Evolutionary conservation across 2,797 vertebrate species (phyloP).

Genomic region (Paramormyrops hopkinsi): DNA sequence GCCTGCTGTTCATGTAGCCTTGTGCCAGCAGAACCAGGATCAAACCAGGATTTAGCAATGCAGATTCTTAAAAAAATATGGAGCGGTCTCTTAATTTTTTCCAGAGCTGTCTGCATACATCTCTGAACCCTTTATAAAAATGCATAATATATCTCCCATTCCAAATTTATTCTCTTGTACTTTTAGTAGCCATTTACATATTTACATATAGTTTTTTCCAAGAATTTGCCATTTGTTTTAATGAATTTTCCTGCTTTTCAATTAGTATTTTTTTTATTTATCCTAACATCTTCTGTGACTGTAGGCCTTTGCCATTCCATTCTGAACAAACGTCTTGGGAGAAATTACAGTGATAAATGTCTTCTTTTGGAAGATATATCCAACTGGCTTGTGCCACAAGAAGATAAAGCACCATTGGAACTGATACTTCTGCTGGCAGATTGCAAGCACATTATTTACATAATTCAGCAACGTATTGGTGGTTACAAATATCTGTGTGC

Average conservation of each 20-base stretch:
- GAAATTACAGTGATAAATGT: conserved; percentile 1
- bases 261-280: not conserved
- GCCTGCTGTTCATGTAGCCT: not conserved
- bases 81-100: not conserved
- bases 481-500: conserved; percentile 1
- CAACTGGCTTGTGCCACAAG: not conserved
- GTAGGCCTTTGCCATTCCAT: not conserved
- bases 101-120: not conserved
- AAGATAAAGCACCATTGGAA: not conserved
- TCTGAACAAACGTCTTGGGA: conserved; percentile 18
- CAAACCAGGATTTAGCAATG: not conserved
- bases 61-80: not conserved
- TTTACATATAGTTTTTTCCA: not conserved
- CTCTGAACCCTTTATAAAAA: not conserved
- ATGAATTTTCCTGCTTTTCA: not conserved
- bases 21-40: not conserved
- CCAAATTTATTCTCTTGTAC: not conserved
- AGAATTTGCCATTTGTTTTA: not conserved
- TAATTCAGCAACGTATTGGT: conserved; percentile 4
- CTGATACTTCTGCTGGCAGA: not conserved
- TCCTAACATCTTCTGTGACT: not conserved
- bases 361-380: not conserved
- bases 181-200: not conserved
- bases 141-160: not conserved
- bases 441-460: conserved; percentile 7